Base-by-base conservation (phyloP, 2,888 invertebrate genomes). In the Eupeodes latifasciatus region DNA sequence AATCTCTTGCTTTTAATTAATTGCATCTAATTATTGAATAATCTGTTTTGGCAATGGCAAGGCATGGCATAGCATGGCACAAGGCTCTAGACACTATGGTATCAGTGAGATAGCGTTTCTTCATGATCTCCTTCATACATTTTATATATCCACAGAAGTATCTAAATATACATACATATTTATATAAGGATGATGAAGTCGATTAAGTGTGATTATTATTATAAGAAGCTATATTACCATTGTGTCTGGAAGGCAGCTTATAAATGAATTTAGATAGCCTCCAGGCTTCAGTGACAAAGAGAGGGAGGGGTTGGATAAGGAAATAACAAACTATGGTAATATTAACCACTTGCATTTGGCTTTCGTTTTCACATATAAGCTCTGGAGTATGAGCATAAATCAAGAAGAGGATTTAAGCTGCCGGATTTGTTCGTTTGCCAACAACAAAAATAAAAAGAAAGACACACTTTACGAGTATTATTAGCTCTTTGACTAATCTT, bases 21-120 rank as follows among this genome's bases (percentile, higher is more conserved):
- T 87, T 77, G 87, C 84, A 84, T 84, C 87, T 84, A 80, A 80
- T 87, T 87, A 87, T 87, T 84, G 87, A 79, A 77, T 87, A 87
- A 87, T 84, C 84, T 84, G 44, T 74, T 59, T 77, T 16, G 57
- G 67, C 62, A 51, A 51, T 74, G 78, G 61, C 61, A 86, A 7
- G 1, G 40, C 40, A 40, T 40, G 40, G 40, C 40, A 40, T 40
- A 4, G 40, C 9, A 40, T 5, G 40, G 6, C 5, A 40, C 40
- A 7, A 40, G 6, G 40, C 40, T 7, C 40, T 7, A 40, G 40
- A 40, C 40, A 40, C 40, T 7, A 40, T 5, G 40, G 27, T 27
- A 27, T 27, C 40, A 40, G 40, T 7, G 27, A 62, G 78, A 74
- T 78, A 82, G n/a, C 40, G 19, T 40, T 53, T n/a, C 59, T 47